phyloP scores from a whole-genome alignment of 2,888 invertebrate genomes.

The Abscondita cerata region DNA sequence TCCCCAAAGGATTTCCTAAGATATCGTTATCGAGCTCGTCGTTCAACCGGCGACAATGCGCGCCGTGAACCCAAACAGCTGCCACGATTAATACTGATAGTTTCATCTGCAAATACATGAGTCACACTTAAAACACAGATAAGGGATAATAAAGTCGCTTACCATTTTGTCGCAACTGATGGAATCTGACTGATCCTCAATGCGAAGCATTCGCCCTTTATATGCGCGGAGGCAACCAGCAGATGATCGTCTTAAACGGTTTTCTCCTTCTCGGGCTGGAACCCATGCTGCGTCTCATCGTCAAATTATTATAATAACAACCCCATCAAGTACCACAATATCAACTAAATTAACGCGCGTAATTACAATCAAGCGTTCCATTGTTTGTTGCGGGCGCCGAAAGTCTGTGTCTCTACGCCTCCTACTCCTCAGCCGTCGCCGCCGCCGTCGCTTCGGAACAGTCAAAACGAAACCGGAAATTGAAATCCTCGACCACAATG shows the following conservation, averaged over 20 bases:
- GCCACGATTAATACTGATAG: conserved; percentile 52
- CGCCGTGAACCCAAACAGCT: conserved; percentile 41
- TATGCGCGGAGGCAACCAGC: conserved; percentile 22
- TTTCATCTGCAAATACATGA: conserved; percentile 49
- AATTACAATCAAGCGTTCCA: conserved; percentile 31
- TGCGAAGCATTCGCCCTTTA: conserved; percentile 16
- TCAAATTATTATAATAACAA: conserved; percentile 23
- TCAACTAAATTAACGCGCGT: conserved; percentile 28
- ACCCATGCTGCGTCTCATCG: conserved; percentile 27
- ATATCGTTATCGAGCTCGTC: conserved; percentile 51
- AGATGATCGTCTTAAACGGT: conserved; percentile 21
- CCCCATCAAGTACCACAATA: conserved; percentile 14
- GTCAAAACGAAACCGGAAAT: too few relatives aligned
- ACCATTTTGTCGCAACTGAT: conserved; percentile 42
- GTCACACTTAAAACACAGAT: not conserved
- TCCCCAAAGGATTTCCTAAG: conserved; percentile 23
- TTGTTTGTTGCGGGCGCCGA: conserved; percentile 12
- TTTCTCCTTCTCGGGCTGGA: conserved; percentile 28
- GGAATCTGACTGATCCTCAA: conserved; percentile 25
- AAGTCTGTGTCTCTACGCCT: not conserved
- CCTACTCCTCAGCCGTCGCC: too few relatives aligned
- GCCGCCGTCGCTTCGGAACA: too few relatives aligned
- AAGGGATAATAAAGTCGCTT: conserved; percentile 31
- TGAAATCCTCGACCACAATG: too few relatives aligned
- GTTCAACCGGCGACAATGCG: conserved; percentile 45